Evolutionary conservation across 1,140 invertebrate species (phyloP).

Genomic region (Kradibia gibbosae): DNA sequence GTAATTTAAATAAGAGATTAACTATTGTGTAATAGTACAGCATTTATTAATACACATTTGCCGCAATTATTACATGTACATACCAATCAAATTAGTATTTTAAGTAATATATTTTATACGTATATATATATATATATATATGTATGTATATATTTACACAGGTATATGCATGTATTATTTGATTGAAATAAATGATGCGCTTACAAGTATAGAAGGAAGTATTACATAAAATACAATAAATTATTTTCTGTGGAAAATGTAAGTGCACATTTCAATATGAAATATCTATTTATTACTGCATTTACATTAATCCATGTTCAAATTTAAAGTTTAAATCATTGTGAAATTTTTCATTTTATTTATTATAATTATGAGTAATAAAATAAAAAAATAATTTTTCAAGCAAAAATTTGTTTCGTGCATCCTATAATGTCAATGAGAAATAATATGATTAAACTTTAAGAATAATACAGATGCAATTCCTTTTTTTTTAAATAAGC

Average conservation of each 20-base stretch:
- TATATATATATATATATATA: too few relatives aligned
- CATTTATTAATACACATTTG: constrained; percentile 16
- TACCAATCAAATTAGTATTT: constrained; percentile 3
- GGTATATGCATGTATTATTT: too few relatives aligned
- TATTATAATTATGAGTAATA: neutral
- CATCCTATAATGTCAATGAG: neutral
- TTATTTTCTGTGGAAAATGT: constrained; percentile 7
- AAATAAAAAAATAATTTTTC: too few relatives aligned
- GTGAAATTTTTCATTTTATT: neutral
- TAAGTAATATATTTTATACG: too few relatives aligned
- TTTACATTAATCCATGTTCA: constrained; percentile 4
- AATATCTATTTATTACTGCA: constrained; percentile 19
- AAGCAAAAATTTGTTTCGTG: neutral
- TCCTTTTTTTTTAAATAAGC: too few relatives aligned
- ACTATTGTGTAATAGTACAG: neutral
- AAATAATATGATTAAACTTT: neutral
- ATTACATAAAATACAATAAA: constrained; percentile 6
- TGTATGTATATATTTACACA: too few relatives aligned
- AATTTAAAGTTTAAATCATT: neutral
- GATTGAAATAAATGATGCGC: constrained; percentile 18
- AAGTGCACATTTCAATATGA: neutral
- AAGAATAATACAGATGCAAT: too few relatives aligned
- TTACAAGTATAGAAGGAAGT: neutral
- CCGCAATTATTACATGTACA: neutral
- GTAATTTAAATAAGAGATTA: neutral